Evolutionary conservation across 2,888 invertebrate genomes (phyloP).

Genomic region (Dysmachus trigonus): DNA sequence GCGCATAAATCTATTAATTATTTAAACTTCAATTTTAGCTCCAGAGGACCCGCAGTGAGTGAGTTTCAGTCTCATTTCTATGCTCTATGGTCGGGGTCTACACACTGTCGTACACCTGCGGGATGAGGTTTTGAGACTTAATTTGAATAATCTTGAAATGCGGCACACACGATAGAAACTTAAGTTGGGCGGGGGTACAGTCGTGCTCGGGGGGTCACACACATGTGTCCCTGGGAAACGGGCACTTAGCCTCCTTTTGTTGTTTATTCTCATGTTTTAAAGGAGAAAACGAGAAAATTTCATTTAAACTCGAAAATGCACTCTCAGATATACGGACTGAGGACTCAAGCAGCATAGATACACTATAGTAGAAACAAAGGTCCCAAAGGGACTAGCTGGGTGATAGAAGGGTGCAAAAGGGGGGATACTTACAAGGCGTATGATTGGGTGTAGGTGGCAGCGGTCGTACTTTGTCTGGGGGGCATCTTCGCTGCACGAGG

Average conservation of each 20-base stretch:
- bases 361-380: not conserved
- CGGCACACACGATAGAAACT: not conserved
- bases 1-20: constrained; percentile 49
- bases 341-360: not conserved
- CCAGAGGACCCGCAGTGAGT: constrained; percentile 1
- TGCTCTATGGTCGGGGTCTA: not conserved
- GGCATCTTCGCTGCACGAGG: constrained; percentile 77
- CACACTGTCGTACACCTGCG: not conserved
- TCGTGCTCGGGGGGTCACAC: not conserved
- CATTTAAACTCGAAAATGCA: constrained; percentile 19
- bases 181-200: not conserved
- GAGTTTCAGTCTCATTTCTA: not conserved
- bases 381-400: too few species aligned
- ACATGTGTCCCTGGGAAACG: not conserved
- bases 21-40: constrained; percentile 53
- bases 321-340: not conserved
- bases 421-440: constrained; percentile 62
- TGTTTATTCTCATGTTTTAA: constrained; percentile 19
- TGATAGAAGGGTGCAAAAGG: too few species aligned
- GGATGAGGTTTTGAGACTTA: not conserved
- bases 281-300: constrained; percentile 14
- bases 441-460: constrained; percentile 74
- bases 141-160: constrained; percentile 28
- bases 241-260: constrained; percentile 9
- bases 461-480: constrained; percentile 81